Evolutionary conservation across 2,888 invertebrate genomes (phyloP), one percentile per base, ranked within the genome.

Genomic region (Agrotis ipsilon): DNA sequence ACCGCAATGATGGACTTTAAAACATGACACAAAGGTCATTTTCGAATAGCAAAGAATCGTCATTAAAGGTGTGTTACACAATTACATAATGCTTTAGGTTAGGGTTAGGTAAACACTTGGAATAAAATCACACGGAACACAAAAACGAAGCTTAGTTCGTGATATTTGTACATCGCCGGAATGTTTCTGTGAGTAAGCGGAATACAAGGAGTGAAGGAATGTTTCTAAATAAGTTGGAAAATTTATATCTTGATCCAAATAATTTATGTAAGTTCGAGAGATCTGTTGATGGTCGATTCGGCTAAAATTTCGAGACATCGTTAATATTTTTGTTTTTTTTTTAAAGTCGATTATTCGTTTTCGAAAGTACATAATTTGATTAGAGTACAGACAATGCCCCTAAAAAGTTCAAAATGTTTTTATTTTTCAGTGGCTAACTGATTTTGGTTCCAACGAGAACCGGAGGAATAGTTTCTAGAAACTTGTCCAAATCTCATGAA

Each of bases 161-260:
- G 48, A 67, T 58, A 71, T 81, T 81, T 82, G 81, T 83, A 81
- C 83, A 83, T 72, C 59, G 54, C 57, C 55, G 84, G 84, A 85
- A 85, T 85, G 84, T 83, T 68, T 79, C 72, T 77, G 77, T 81
- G 72, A 78, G 63, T 67, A 72, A 83, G 80, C 82, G 78, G 82
- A 78, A 81, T 80, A 57, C 11, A 72, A 70, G 32, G n/a, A 69
- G 68, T 51, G 62, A 19, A 71, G 84, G 84, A 85, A 85, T 83
- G 84, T 82, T 58, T 16, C 11, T 57, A 62, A 66, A 58, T 32
- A 32, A 58, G 69, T 61, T 61, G 32, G 39, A 52, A 49, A 16
- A 13, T 49, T 39, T 39, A 9, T 32, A 32, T 39, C 2, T 9
- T 39, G 11, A 11, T 39, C 11, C 1, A 39, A 9, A 39, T 39